A percentile compares a stretch with the other conserved stretches of the same genome.
Conservation (phyloP, 2,113 vertebrate species). For the Progne subis region DNA sequence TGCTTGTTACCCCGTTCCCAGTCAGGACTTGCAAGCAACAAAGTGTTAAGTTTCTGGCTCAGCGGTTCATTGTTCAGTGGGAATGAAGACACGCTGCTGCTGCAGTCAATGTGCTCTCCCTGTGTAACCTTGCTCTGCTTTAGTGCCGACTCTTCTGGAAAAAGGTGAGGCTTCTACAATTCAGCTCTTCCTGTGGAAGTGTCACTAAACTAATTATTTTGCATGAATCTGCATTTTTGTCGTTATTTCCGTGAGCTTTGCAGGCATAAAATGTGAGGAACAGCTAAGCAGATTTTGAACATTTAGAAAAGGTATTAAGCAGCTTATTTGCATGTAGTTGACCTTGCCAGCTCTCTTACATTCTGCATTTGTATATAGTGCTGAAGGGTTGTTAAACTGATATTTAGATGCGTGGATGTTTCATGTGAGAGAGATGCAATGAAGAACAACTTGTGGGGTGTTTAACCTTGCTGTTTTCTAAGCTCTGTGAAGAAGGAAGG, state of each 20-base stretch:
- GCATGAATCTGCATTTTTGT: background rate
- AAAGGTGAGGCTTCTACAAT: conserved; percentile 15
- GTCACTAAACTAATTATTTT: background rate
- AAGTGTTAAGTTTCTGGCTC: conserved; percentile 55
- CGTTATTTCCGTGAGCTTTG: background rate
- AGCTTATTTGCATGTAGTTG: conserved; percentile 21
- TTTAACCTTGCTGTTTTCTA: background rate
- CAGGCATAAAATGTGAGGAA: background rate
- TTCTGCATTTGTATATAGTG: background rate
- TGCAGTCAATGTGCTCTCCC: conserved; percentile 23
- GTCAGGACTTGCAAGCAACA: background rate
- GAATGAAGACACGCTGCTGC: conserved; percentile 44
- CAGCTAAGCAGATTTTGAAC: background rate
- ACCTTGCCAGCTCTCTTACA: conserved; percentile 18
- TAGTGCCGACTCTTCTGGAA: conserved; percentile 15
- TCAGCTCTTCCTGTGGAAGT: background rate
- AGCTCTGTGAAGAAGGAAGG: background rate
- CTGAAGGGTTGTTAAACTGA: background rate
- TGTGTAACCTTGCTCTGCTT: conserved; percentile 44
- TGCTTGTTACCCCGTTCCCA: background rate
- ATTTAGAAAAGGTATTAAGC: conserved; percentile 6
- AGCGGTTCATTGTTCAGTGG: background rate
- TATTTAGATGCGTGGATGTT: background rate
- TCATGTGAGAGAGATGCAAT: background rate
- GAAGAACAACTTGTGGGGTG: background rate